Base-by-base conservation (phyloP, 2,113 vertebrate species). In the Sigmodon hispidus region DNA sequence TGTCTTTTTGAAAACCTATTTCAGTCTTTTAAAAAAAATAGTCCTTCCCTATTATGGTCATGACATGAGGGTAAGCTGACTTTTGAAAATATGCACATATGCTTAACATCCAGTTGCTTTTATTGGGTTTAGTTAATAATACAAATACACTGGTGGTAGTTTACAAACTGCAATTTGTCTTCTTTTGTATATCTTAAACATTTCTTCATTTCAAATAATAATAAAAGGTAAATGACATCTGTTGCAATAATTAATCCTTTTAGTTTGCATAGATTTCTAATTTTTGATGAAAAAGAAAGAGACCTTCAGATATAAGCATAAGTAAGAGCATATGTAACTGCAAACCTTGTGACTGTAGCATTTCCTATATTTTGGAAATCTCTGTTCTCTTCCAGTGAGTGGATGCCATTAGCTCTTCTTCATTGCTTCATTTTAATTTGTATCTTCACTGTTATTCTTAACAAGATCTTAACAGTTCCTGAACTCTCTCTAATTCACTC, bases 81-180 rank as follows among this genome's bases (percentile, higher is more conserved):
- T 80, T 73, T 34, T 61, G 12, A 63, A 92, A 87, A 48, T 10
- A 93, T 7, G 11, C 26, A 40, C 2, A 17, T 76, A 81, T 29
- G 13, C 3, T n/a, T 0, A 61, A 3, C 43, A 22, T 21, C 31
- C 43, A 75, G 19, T 0, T 1, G 55, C 0, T 61, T 3, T 21
- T 24, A 1, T 80, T 73, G 34, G 1, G 7, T 55, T 94, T 63
- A 45, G 70, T 59, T 48, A 70, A 77, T 67, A 57, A 95, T 72
- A 13, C 6, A 75, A 57, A 95, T 72, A 13, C 6, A 75, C 2
- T 85, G 5, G 72, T 73, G 59, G 45, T 34, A 55, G 22, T 55
- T 93, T 85, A 34, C 1, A 50, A 69, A 88, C 26, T 12, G 31
- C 2, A 22, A 24, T 84, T 86, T 75, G 79, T 85, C 7, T 65